Evolutionary conservation across 2,113 vertebrate species (phyloP).

Genomic region (Camelus bactrianus): DNA sequence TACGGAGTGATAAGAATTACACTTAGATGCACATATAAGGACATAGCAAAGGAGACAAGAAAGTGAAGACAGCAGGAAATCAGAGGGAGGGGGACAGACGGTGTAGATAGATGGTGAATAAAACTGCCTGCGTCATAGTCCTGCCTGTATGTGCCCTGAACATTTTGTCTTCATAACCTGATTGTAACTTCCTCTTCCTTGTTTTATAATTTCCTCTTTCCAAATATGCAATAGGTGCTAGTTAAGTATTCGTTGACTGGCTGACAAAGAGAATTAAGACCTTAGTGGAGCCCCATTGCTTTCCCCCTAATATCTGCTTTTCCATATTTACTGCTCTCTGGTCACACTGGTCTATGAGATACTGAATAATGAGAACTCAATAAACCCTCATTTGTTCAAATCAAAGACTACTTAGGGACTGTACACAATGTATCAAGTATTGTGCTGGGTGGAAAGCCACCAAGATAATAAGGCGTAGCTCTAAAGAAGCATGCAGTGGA

Average conservation of each 20-base stretch:
- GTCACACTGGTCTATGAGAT: background rate
- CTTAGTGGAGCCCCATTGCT: background rate
- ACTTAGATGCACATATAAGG: background rate
- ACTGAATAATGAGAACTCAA: background rate
- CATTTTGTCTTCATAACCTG: background rate
- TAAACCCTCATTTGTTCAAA: background rate
- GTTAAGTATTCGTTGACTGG: background rate
- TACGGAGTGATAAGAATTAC: background rate
- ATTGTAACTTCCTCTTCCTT: background rate
- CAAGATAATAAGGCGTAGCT: background rate
- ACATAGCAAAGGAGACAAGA: background rate
- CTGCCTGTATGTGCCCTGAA: slow-evolving; percentile 21
- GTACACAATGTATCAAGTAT: background rate
- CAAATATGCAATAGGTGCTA: background rate
- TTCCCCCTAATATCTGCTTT: slow-evolving; percentile 26
- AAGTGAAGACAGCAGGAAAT: background rate
- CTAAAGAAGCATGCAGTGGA: background rate
- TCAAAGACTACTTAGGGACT: background rate
- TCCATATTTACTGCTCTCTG: background rate
- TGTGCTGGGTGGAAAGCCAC: background rate
- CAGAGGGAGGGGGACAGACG: background rate
- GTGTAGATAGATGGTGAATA: background rate
- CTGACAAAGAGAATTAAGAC: slow-evolving; percentile 30
- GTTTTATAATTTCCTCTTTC: slow-evolving; percentile 46
- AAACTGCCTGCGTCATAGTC: background rate